These are phyloP conservation scores for Festucalex cinctus DNA, from an alignment of 2,113 vertebrate genomes.

Conservation along the genomic window DNA sequence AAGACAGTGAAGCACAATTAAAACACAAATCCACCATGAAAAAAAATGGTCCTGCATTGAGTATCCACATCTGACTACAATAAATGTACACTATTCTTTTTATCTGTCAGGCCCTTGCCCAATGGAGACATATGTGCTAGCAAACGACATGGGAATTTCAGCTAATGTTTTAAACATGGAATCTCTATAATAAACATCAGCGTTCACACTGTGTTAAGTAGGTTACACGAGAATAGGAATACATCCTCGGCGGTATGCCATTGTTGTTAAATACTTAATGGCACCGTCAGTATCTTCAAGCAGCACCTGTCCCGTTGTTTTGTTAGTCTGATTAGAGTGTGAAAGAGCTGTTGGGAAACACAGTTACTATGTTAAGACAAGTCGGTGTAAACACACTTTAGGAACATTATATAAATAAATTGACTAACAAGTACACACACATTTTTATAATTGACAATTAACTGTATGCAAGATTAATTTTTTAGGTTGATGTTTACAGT, in stretches of 20 bases:
- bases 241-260: constrained; percentile 57
- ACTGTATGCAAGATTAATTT: neutral
- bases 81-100: constrained; percentile 14
- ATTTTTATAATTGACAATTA: neutral
- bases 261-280: constrained; percentile 72
- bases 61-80: neutral
- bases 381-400: constrained; percentile 52
- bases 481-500: neutral
- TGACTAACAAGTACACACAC: neutral
- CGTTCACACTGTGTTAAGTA: constrained; percentile 63
- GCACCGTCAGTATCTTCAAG: constrained; percentile 69
- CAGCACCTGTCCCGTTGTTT: constrained; percentile 67
- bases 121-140: constrained; percentile 9
- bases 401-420: constrained; percentile 24
- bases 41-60: constrained; percentile 11
- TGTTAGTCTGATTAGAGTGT: constrained; percentile 68
- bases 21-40: constrained; percentile 32
- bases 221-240: constrained; percentile 64
- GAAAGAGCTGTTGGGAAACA: constrained; percentile 56
- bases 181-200: constrained; percentile 54
- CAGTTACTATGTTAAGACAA: constrained; percentile 59
- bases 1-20: neutral
- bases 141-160: constrained; percentile 36
- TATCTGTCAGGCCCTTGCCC: constrained; percentile 17
- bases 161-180: constrained; percentile 61